Conservation (phyloP, 2,113 vertebrate species). For the Xyliphius kryptos region DNA sequence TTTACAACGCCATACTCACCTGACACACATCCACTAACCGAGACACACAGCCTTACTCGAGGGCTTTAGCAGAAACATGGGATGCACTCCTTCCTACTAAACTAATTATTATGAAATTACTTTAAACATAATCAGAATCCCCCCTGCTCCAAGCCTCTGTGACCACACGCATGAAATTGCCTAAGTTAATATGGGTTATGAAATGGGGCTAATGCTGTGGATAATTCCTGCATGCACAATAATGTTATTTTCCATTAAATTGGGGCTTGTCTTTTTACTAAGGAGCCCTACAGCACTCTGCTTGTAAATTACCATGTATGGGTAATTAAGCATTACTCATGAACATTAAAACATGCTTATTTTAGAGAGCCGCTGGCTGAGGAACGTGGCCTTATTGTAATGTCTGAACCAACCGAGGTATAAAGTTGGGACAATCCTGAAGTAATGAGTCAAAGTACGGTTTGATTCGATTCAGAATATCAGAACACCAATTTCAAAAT, state of each 20-base stretch:
- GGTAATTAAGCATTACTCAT: conserved; percentile 76
- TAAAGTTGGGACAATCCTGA: background rate
- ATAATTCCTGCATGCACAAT: conserved; percentile 80
- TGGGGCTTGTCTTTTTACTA: conserved; percentile 66
- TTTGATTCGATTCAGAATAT: background rate
- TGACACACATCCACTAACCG: conserved; percentile 76
- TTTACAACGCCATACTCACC: conserved; percentile 7
- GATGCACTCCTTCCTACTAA: conserved; percentile 60
- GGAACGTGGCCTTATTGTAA: conserved; percentile 48
- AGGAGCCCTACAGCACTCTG: conserved; percentile 80
- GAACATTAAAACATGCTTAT: conserved; percentile 77
- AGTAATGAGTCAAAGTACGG: no score
- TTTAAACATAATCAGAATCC: conserved; percentile 94
- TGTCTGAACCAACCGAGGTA: conserved; percentile 47
- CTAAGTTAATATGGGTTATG: conserved; percentile 93
- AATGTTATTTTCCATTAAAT: conserved; percentile 91
- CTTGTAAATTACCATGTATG: conserved; percentile 83
- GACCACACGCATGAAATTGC: conserved; percentile 99
- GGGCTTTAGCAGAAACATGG: conserved; percentile 51
- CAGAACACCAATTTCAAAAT: no score
- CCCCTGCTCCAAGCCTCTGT: conserved; percentile 90
- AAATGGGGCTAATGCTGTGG: conserved; percentile 85
- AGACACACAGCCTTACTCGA: conserved; percentile 72
- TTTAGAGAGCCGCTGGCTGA: conserved; percentile 63
- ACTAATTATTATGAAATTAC: conserved; percentile 99